Evolutionary conservation across 2,797 vertebrate species (phyloP).

Genomic region (Hephaestus fuliginosus): DNA sequence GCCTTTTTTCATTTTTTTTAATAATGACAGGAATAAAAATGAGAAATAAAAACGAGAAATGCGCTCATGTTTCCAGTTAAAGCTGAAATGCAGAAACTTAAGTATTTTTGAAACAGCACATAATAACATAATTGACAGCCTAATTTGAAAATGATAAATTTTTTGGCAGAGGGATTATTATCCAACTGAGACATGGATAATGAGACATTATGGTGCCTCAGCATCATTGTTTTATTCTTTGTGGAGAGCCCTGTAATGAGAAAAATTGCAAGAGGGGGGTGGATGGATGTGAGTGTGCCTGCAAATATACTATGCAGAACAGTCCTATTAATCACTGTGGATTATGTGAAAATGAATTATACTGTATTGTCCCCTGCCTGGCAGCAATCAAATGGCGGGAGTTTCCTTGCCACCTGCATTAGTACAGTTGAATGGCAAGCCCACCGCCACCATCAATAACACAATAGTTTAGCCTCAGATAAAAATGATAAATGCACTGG

Average conservation of each 20-base stretch:
- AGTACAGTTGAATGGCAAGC: conserved; percentile 67
- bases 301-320: conserved; percentile 24
- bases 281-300: neutral
- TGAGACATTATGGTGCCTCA: conserved; percentile 13
- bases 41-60: neutral
- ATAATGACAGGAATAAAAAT: neutral
- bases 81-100: neutral
- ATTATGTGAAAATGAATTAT: conserved; percentile 59
- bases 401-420: conserved; percentile 66
- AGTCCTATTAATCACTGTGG: conserved; percentile 61
- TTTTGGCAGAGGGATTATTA: conserved; percentile 38
- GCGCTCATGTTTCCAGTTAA: neutral
- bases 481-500: conserved; percentile 74
- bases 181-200: conserved; percentile 32
- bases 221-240: conserved; percentile 45
- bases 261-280: neutral
- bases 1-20: neutral
- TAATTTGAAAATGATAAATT: conserved; percentile 29
- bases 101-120: neutral
- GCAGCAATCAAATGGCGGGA: conserved; percentile 55
- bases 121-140: neutral
- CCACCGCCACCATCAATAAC: conserved; percentile 72
- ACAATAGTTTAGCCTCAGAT: conserved; percentile 77
- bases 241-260: conserved; percentile 32
- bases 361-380: conserved; percentile 52